phyloP scores from a whole-genome alignment of 2,797 vertebrate genomes.

The Pseudochirops corinnae region DNA sequence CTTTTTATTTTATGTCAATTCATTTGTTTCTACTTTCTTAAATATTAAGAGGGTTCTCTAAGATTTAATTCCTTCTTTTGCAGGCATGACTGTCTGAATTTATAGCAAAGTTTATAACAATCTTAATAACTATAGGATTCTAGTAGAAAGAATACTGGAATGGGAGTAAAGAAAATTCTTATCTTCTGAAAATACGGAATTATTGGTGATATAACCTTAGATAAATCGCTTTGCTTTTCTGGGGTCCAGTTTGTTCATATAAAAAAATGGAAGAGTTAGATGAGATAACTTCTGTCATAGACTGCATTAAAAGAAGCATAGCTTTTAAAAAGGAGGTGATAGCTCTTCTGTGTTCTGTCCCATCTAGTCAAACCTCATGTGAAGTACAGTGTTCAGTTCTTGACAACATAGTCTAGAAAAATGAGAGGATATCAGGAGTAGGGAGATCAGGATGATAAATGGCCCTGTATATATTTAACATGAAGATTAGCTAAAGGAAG shows the following conservation, averaged over 20 bases:
- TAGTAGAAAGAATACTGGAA: too few species aligned
- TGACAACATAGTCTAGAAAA: neutral
- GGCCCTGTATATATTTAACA: neutral
- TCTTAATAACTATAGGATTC: neutral
- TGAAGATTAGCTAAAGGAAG: neutral
- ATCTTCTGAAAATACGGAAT: neutral
- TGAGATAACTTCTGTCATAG: too few species aligned
- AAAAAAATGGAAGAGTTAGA: too few species aligned
- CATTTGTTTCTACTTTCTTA: neutral
- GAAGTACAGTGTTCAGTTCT: neutral
- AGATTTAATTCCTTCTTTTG: neutral
- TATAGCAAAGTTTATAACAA: neutral
- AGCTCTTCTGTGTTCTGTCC: neutral
- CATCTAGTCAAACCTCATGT: too few species aligned
- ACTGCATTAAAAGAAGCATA: neutral
- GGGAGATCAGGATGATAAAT: neutral
- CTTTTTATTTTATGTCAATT: conserved; percentile 19
- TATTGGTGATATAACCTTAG: neutral
- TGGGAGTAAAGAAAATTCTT: neutral
- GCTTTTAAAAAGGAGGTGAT: neutral
- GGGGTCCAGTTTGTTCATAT: too few species aligned
- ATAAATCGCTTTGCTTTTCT: too few species aligned
- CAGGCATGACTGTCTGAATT: neutral
- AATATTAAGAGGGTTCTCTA: neutral
- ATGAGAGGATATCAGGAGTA: neutral